Base-by-base conservation (phyloP, 2,888 invertebrate species). In the Timandra comae region DNA sequence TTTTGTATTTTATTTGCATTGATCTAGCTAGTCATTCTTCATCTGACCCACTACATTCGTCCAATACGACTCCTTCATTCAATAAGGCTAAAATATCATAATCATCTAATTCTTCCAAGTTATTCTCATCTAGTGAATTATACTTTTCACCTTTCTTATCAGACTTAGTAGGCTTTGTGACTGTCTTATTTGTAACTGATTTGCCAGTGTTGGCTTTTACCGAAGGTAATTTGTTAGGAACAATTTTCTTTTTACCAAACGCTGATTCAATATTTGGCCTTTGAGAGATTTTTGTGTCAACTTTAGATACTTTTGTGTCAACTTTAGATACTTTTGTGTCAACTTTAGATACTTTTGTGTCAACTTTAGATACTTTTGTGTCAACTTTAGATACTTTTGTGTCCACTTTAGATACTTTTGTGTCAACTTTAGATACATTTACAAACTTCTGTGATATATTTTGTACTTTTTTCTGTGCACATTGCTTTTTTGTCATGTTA, bases 41-140 rank as follows among this genome's bases (percentile, higher is more conserved):
- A 10, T 78, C 80, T 11, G 79, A 75, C 2, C 72, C 77, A 36
- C 62, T 63, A 33, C 79, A 84, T 44, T 81, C 76, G 28, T 82
- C 82, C 20, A 82, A 40, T 7, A 81, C 61, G 3, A 82, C 76
- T 1, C 75, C 79, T 27, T 62, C 58, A 1, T 77, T 72, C 49
- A 82, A 63, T n/a, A 81, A 43, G 2, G 74, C 73, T 1, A 79
- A 42, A 19, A 82, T 80, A 34, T 75, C 79, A 21, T 64, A 54
- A 42, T 81, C 81, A 30, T 71, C 58, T 28, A 81, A 56, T 49
- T 78, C 80, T 12, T 79, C 80, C 34, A 57, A 63, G 47, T 68
- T 66, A 33, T 51, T 56, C n/a, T 42, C 35, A n/a, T n/a, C n/a
- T n/a, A n/a, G n/a, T n/a, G n/a, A n/a, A n/a, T n/a, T n/a, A n/a